Evolutionary conservation across 2,113 vertebrate species (phyloP), one percentile per base, ranked within the genome.

Genomic region (Perccottus glenii): DNA sequence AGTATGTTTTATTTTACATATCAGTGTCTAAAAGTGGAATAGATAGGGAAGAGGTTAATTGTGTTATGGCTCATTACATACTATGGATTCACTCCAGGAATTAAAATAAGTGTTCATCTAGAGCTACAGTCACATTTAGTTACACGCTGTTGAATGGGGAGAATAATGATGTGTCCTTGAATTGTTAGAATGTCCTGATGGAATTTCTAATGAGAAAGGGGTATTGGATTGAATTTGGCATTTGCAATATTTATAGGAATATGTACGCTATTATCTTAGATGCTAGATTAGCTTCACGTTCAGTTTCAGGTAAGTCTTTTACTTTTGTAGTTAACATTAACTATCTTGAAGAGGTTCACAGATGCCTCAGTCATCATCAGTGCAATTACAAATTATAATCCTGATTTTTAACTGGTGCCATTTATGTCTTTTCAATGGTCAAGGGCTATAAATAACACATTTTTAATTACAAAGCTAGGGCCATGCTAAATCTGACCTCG

Each of bases 161-260:
- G n/a, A 73, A 52, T 51, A 73, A 48, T 51, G 51, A 64, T 53
- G 59, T 55, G 36, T 47, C 65, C 55, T 64, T 4, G 35, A 35
- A 38, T 55, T 73, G 62, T 75, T 64, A 51, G 57, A 68, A 63
- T 35, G 36, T 46, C 77, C 48, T 47, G 60, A 67, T 35, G 55
- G 57, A 75, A 78, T 59, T 40, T 3, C 7, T 56, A 70, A 44
- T 77, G 58, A 55, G 65, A 55, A 69, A 44, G 11, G 33, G 12
- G 14, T 49, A 38, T 48, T 64, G 68, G 38, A 67, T 74, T 36
- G 33, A 32, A 38, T 27, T 27, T 27, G n/a, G 19, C 33, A 7
- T 38, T 36, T 36, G 52, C 52, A 55, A 9, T 55, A 55, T 55
- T n/a, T 35, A 47, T 35, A 61, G 47, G 11, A 58, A 40, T 43